Conservation (phyloP, 2,113 vertebrate species). For the Phaethornis superciliosus region DNA sequence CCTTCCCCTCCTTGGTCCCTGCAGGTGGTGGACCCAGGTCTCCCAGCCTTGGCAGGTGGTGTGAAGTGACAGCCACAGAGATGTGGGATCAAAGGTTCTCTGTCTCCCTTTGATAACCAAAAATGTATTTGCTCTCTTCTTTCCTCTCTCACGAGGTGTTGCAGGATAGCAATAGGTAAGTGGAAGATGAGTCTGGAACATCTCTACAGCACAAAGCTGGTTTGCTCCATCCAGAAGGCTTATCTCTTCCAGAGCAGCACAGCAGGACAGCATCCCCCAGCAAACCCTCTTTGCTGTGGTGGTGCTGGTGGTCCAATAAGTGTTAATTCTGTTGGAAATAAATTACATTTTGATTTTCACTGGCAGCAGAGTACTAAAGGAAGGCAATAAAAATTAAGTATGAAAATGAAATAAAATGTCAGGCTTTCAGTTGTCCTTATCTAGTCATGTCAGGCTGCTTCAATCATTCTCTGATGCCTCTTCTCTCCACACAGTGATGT, state of each 20-base stretch:
- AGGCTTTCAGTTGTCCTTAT: not conserved
- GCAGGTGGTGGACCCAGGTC: not conserved
- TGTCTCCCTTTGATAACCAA: not conserved
- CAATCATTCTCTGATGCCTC: not conserved
- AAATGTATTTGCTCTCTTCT: not conserved
- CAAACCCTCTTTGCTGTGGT: not conserved
- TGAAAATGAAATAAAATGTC: not conserved
- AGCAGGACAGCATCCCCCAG: not conserved
- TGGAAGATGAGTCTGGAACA: not conserved
- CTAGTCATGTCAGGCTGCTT: not conserved
- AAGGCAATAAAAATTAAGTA: not conserved
- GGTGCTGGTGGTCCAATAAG: not conserved
- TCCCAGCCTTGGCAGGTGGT: not conserved
- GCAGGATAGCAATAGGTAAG: not conserved
- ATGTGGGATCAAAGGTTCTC: not conserved
- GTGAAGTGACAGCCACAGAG: rapidly evolving
- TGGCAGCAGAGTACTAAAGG: not conserved
- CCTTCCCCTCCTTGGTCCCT: not conserved
- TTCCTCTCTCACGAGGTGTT: not conserved
- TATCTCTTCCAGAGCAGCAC: not conserved
- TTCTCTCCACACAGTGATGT: not conserved
- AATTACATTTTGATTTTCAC: not conserved
- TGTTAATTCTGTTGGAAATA: not conserved
- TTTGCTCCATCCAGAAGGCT: not conserved
- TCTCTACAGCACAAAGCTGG: not conserved